These are phyloP conservation scores for Lepus americanus DNA, from an alignment of 2,113 vertebrate species.

Conservation along the genomic window DNA sequence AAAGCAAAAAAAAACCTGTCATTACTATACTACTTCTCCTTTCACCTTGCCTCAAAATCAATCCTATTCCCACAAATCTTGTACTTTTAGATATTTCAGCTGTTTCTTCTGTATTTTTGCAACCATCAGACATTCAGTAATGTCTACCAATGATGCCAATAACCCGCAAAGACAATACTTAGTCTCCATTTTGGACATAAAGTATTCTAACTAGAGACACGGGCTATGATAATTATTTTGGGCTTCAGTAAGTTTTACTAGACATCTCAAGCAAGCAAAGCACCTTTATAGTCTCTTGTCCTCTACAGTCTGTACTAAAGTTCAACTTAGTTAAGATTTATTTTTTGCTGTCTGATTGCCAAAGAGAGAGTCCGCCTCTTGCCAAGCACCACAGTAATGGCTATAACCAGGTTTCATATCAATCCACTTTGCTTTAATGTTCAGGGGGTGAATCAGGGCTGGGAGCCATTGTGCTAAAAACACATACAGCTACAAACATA, in stretches of 20 bases:
- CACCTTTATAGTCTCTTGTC: background rate
- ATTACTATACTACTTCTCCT: background rate
- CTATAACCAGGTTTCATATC: background rate
- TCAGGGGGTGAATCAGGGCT: background rate
- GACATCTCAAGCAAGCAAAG: background rate
- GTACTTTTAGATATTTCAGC: background rate
- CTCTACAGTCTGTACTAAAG: background rate
- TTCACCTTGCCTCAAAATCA: background rate
- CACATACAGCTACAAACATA: background rate
- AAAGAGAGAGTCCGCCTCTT: fast-evolving
- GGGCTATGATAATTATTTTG: background rate
- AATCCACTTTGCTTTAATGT: no score
- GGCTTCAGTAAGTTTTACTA: background rate
- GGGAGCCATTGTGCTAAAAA: background rate
- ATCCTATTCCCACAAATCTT: background rate
- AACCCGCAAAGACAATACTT: background rate
- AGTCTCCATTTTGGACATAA: background rate
- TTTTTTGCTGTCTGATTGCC: background rate
- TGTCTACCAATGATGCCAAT: background rate
- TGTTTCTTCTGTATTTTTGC: background rate
- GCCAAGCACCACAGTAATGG: background rate
- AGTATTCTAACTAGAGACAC: background rate
- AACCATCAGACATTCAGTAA: background rate
- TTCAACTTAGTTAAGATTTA: background rate
- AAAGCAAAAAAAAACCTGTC: background rate